Base-by-base conservation (phyloP, 2,113 vertebrate species). In the Eira barbara region DNA sequence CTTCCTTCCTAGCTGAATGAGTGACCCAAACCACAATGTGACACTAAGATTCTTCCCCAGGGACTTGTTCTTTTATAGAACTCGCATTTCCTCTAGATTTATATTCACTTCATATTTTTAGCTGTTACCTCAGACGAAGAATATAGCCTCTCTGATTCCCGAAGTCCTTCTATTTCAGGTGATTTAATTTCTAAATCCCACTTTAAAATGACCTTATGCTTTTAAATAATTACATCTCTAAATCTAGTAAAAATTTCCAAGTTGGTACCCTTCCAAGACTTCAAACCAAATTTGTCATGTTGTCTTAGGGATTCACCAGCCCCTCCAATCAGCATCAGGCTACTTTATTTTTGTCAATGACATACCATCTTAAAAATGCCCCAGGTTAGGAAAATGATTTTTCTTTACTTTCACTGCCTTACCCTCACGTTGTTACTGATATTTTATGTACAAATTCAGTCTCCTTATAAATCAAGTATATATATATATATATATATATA, bases 161-260 rank as follows among this genome's bases (percentile, higher is more conserved):
- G 31, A 95, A 93, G 9, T 36, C 55, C 29, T 87, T 85, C 23
- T 88, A 42, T 47, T 93, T 34, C 65, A 80, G 80, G 42, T 78
- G 34, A 92, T 78, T 96, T 82, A 63, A 95, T 84, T 87, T 85
- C n/a, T 94, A 90, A 97, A 39, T 74, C 27, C 13, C 34, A 96
- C 65, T 80, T 95, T 71, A 36, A 92, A 97, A 93, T 89, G 29
- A 63, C 13, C 73, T 94, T 86, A 29, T 81, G 15, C 11, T 92
- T 95, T 78, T 93, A 10, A 55, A 95, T 97, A 80, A 52, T 14
- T 80, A 0, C 39, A 63, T 92, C 63, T 84, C 36, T 31, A 73
- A 87, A 20, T 57, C 25, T 69, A 80, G 39, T 7, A 83, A 84
- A 73, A 34, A 57, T 86, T 94, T 95, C 20, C 71, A 88, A 34